Evolutionary conservation across 2,888 invertebrate genomes (phyloP), one percentile per base, ranked within the genome.

Genomic region (Bellardia bayeri): DNA sequence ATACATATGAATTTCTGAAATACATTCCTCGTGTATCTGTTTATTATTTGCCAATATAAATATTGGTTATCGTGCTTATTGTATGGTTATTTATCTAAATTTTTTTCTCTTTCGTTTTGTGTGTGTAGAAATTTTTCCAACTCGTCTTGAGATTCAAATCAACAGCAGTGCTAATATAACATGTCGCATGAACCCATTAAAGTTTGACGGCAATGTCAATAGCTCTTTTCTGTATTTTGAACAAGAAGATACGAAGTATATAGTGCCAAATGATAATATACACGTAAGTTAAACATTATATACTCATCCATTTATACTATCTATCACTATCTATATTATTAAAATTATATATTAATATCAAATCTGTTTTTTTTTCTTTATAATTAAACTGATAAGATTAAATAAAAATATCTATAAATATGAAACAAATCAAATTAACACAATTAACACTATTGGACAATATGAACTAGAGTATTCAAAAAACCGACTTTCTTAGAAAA

Each of bases 161-260:
- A 92, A 92, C 64, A 90, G 90, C 16, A 90, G 89, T 87, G 91
- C 91, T 0, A 92, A 92, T 58, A 91, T 93, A 66, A 92, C 90
- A 82, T 93, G 93, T 88, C 90, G 90, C 56, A 91, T 93, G 87
- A 92, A 93, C 71, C 89, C 89, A 69, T 88, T 88, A 61, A 89
- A 76, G 68, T 93, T 92, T 86, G 75, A 87, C 56, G 90, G 90
- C 0, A 64, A 89, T 14, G 63, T 87, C 40, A 89, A 92, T 79
- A 89, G 91, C 61, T 89, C 90, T 42, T 90, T 90, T 16, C 66
- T 93, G 14, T 91, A 91, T 68, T 93, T 93, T 45, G 88, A 85
- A 14, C 86, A 87, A 49, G 88, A 88, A 14, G 84, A 88, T 14
- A 89, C 88, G 1, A 85, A 88, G n/a, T 58, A 88, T 63, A 33